phyloP scores from a whole-genome alignment of 2,888 invertebrate genomes.

The Plagiodera versicolora region DNA sequence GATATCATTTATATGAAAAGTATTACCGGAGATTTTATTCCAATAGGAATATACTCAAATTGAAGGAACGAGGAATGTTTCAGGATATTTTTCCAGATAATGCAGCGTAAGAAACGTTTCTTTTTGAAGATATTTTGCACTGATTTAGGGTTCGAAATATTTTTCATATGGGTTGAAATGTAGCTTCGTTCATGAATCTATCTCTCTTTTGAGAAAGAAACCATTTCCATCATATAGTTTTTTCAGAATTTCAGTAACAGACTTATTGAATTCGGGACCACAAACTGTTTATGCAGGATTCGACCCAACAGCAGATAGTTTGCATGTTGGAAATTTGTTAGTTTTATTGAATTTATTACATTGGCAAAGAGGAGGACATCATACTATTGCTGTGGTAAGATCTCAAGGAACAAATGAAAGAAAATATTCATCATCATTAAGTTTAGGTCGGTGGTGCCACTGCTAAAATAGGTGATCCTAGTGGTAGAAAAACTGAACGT shows the following conservation, averaged over 20 bases:
- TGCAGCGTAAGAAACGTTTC: constrained; percentile 73
- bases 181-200: too few relatives aligned
- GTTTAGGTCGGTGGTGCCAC: constrained; percentile 91
- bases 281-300: constrained; percentile 95
- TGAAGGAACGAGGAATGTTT: constrained; percentile 75
- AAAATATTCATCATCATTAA: not conserved
- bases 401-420: constrained; percentile 1
- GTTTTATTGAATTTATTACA: constrained; percentile 88
- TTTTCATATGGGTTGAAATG: too few relatives aligned
- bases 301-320: constrained; percentile 94
- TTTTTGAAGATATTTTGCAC: too few relatives aligned
- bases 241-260: constrained; percentile 65
- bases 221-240: too few relatives aligned
- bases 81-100: constrained; percentile 80
- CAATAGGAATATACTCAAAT: constrained; percentile 67
- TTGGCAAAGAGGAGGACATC: constrained; percentile 89
- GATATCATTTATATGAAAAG: constrained; percentile 3
- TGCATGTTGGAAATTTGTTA: constrained; percentile 94
- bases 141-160: too few relatives aligned
- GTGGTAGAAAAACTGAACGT: constrained; percentile 81
- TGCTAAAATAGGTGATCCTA: constrained; percentile 94
- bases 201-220: too few relatives aligned
- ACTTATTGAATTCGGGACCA: constrained; percentile 64
- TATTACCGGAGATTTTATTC: constrained; percentile 45
- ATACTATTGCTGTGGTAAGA: constrained; percentile 82